Percentiles rank a stretch among this genome's conserved stretches.
Evolutionary conservation across 2,797 vertebrate genomes (phyloP).

Genomic region (Melanogrammus aeglefinus): DNA sequence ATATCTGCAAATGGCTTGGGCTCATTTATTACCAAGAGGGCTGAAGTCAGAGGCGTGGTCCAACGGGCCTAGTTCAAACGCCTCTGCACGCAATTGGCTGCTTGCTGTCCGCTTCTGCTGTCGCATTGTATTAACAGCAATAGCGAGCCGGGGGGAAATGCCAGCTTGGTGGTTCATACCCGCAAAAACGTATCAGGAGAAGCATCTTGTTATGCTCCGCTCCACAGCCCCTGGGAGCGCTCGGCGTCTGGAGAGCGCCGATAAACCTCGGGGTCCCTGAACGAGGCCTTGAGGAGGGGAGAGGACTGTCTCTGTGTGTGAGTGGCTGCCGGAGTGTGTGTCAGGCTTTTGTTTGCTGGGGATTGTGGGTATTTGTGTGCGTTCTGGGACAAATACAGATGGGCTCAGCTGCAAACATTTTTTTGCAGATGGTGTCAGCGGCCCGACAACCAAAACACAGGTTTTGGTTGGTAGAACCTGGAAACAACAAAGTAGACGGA

Average conservation of each 20-base stretch:
- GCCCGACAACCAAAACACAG: not conserved
- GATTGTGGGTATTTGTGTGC: not conserved
- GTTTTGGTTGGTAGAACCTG: not conserved
- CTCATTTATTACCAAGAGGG: slow-evolving; percentile 17
- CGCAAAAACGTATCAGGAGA: too few relatives aligned
- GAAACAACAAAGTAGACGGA: not conserved
- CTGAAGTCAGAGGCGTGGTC: not conserved
- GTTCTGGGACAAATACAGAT: not conserved
- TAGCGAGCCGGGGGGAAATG: too few relatives aligned
- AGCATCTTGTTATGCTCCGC: too few relatives aligned
- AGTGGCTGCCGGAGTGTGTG: slow-evolving; percentile 10
- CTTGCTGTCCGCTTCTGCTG: too few relatives aligned
- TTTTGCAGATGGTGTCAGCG: not conserved
- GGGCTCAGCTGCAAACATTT: not conserved
- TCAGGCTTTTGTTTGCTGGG: slow-evolving; percentile 7
- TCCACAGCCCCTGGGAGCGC: slow-evolving; percentile 37
- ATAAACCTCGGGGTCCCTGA: slow-evolving; percentile 23
- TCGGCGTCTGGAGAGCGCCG: slow-evolving; percentile 28
- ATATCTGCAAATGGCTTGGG: slow-evolving; percentile 20
- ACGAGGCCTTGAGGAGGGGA: not conserved
- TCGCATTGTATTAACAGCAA: too few relatives aligned
- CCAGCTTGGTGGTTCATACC: too few relatives aligned
- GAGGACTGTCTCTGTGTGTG: not conserved
- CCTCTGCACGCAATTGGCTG: too few relatives aligned
- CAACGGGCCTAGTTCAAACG: too few relatives aligned